Base-by-base conservation (phyloP, 2,113 vertebrate species). In the Scolopax mira region DNA sequence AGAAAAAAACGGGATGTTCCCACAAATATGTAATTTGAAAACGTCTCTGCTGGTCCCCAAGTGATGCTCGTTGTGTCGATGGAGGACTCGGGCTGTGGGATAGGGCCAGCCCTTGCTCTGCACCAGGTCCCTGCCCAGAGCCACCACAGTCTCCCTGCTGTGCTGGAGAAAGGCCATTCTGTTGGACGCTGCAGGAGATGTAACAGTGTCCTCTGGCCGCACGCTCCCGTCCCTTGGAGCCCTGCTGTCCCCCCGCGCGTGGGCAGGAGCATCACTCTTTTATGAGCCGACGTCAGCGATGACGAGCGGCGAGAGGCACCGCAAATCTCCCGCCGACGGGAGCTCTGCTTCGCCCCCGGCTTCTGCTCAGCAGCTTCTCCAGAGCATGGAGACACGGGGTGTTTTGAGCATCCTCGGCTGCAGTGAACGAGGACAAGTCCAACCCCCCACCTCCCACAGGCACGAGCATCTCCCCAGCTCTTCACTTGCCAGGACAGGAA, bases 21-120 rank as follows among this genome's bases (percentile, higher is more conserved):
- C 37, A 15, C 4, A n/a, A 73, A 86, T 48, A 48, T 1, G 10
- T 6, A 2, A 52, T 27, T 33, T 27, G 46, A 66, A 70, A 80
- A 66, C 28, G 37, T 39, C 44, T 15, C 5, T 18, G 54, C 60
- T 44, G 5, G 0, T 4, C 52, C 35, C 41, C 22, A 6, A 30
- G 37, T 0, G 6, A 33, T 41, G 55, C 37, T 30, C 72, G 70
- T 1, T 0, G 1, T 14, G 44, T 6, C 3, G 2, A 28, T 4
- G 46, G 24, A 19, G 52, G 48, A 5, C 41, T 18, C 1, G 5
- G 71, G 18, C 24, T 1, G 15, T 0, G 11, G 52, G 58, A 28
- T 64, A 39, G 1, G 0, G 14, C 41, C 72, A 37, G 58, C 57
- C 19, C 54, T 24, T 7, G 81, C 71, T 58, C 18, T 18, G 10